A percentile compares a stretch with the other conserved stretches of the same genome.
Evolutionary conservation across 2,113 vertebrate genomes (phyloP).

Genomic region (Tyto alba): DNA sequence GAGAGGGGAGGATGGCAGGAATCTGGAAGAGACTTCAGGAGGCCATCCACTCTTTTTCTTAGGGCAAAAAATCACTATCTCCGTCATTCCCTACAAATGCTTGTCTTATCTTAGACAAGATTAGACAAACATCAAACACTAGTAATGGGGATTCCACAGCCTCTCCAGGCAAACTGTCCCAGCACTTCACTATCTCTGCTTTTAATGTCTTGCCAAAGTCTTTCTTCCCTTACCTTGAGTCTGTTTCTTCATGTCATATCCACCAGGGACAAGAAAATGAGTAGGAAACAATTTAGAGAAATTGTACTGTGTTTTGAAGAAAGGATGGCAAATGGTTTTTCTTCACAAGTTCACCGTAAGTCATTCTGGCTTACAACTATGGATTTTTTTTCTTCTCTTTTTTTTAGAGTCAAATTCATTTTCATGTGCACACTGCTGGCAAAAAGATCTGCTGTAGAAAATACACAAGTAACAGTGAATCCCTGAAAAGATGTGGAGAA

Average conservation of each 20-base stretch:
- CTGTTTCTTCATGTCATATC: background rate
- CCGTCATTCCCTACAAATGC: background rate
- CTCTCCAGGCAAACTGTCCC: background rate
- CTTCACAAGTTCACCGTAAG: background rate
- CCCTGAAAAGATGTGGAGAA: background rate
- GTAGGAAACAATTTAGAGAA: background rate
- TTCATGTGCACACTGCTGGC: background rate
- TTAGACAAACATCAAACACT: background rate
- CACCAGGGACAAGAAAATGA: background rate
- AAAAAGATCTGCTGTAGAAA: background rate
- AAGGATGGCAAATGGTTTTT: rapidly evolving
- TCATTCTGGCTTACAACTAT: background rate
- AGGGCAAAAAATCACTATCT: background rate
- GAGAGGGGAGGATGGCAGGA: background rate
- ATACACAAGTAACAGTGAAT: background rate
- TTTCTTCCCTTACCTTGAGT: background rate
- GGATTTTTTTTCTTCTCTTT: background rate
- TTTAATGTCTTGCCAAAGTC: background rate
- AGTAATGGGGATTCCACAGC: background rate
- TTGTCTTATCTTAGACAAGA: background rate
- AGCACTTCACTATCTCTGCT: background rate
- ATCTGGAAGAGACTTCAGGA: background rate
- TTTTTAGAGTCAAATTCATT: background rate
- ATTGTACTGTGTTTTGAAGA: background rate
- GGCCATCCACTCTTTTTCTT: background rate